Conservation (phyloP, 2,113 vertebrate genomes). For the Varanus salvator region DNA sequence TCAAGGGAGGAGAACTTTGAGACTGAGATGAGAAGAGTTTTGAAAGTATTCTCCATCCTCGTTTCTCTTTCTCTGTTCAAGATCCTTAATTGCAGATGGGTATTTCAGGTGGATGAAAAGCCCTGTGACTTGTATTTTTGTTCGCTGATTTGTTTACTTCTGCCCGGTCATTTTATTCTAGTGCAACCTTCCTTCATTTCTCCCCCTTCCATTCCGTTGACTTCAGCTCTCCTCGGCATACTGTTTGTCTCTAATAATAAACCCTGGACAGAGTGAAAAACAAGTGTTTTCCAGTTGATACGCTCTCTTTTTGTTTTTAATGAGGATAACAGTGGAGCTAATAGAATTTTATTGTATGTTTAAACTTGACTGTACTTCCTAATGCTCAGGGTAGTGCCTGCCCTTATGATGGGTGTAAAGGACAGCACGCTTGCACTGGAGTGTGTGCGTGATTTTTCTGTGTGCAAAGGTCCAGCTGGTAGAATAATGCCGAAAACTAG, state of each 20-base stretch:
- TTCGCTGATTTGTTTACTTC: no score
- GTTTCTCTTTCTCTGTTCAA: neutral
- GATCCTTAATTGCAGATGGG: neutral
- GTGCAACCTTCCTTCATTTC: neutral
- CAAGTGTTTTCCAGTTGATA: neutral
- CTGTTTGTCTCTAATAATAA: neutral
- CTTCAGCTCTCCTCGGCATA: neutral
- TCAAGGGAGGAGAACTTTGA: neutral
- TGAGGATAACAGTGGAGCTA: neutral
- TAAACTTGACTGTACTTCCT: constrained; percentile 29
- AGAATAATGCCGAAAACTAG: constrained; percentile 32
- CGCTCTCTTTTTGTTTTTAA: neutral
- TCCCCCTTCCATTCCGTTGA: neutral
- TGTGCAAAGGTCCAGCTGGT: neutral
- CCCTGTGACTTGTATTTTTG: neutral
- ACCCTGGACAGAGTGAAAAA: neutral
- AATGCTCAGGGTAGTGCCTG: constrained; percentile 8
- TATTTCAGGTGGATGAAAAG: neutral
- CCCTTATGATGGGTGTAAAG: constrained; percentile 15
- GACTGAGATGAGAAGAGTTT: neutral
- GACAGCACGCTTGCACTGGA: neutral
- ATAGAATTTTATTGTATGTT: neutral
- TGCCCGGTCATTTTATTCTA: no score
- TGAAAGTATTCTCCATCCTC: neutral
- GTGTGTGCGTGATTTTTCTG: neutral